Evolutionary conservation across 2,888 invertebrate genomes (phyloP), one percentile per base, ranked within the genome.

Genomic region (Cosmia pyralina): DNA sequence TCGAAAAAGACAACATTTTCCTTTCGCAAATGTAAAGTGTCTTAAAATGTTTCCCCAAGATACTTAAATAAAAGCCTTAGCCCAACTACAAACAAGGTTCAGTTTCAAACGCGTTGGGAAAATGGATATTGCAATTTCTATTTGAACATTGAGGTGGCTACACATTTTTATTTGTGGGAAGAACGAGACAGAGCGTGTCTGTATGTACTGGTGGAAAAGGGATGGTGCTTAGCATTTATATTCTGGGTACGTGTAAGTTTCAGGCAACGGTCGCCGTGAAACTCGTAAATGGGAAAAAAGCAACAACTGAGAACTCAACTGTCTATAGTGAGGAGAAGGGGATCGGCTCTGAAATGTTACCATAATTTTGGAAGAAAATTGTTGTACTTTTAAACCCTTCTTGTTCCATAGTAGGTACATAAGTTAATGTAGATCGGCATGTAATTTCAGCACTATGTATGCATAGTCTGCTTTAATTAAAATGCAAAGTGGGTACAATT

Each of bases 221-320:
- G 95, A 94, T 80, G 78, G 87, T 89, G 93, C 89, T 86, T 90
- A 92, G 93, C 95, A 96, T 96, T 96, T 96, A 95, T 96, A 96
- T 96, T 96, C 96, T 93, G 94, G 94, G 93, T 96, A 95, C 96
- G 96, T 96, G 95, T 96, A 96, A 96, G 96, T 96, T 96, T 96
- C 96, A 96, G 96, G 95, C 95, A 95, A 95, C 95, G 95, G 96
- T 96, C 95, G 95, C 95, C 95, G 95, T 96, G 96, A 95, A 96
- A 95, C 96, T 96, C 95, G 96, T 96, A 96, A 96, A 96, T 96
- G 96, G 96, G 95, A 95, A 96, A 96, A 96, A 96, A 96, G 96
- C 95, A 96, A 96, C 96, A 96, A 94, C 95, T 93, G 92, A 93
- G 93, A 95, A 93, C 93, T 95, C 92, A 94, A 95, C 94, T 93